Evolutionary conservation across 2,113 vertebrate genomes (phyloP).

Genomic region (Bubalus kerabau): DNA sequence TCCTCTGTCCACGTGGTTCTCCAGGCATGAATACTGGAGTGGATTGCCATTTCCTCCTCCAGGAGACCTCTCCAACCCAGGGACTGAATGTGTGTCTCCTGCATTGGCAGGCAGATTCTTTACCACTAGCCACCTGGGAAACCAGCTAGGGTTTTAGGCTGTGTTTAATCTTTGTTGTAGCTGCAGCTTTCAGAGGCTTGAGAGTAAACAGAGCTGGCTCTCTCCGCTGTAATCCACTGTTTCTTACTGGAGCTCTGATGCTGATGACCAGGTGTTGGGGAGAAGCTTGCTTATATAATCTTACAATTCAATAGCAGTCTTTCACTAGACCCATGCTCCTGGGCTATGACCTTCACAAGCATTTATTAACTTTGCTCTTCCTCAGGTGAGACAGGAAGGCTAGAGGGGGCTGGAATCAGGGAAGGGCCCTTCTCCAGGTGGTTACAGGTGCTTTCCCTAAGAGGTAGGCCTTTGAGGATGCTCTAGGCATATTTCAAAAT

Average conservation of each 20-base stretch:
- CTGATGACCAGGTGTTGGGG: neutral
- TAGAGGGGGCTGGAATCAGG: neutral
- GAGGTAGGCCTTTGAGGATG: neutral
- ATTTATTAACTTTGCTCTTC: neutral
- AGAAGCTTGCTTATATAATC: neutral
- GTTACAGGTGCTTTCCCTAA: neutral
- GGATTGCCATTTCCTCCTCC: neutral
- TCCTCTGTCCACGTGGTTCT: neutral
- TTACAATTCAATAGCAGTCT: neutral
- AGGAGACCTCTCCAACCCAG: neutral
- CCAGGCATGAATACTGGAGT: neutral
- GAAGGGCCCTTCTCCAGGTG: neutral
- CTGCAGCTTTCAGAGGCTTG: neutral
- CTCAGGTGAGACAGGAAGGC: neutral
- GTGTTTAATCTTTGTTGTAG: neutral
- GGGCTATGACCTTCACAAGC: neutral
- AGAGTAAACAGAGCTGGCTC: neutral
- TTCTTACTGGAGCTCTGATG: neutral
- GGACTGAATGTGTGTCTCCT: neutral
- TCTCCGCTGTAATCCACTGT: neutral
- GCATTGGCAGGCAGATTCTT: neutral
- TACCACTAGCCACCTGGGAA: neutral
- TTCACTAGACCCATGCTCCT: neutral
- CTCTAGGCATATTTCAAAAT: neutral
- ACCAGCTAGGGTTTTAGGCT: neutral